Base-by-base conservation (phyloP, 2,888 invertebrate genomes). In the Tinea pellionella region DNA sequence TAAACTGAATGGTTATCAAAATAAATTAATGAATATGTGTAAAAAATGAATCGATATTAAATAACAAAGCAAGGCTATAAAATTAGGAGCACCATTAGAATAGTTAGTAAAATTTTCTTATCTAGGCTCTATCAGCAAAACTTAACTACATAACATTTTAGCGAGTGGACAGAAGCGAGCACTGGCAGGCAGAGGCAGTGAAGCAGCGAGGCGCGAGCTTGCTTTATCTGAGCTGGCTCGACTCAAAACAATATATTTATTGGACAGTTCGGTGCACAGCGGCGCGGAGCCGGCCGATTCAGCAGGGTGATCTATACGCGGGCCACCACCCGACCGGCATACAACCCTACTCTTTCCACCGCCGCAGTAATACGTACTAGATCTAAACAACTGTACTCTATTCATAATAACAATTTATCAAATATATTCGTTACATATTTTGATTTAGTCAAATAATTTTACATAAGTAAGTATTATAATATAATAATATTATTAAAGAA, bases 171-270 rank as follows among this genome's bases (percentile, higher is more conserved):
- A 41, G 41, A 18, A n/a, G 37, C 15, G 58, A 3, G 41, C 58
- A 41, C 11, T n/a, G 30, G 15, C 43, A 18, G 19, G 24, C 13
- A 12, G 67, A 77, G 73, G 81, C 80, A 78, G 68, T 18, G 24
- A 55, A 51, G 53, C 55, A 78, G 76, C 80, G 80, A 80, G 81
- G 82, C 84, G 85, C 80, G 84, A 85, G 86, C 80, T 80, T 82
- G 85, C 86, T 86, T 86, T 87, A 85, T 86, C 86, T 85, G 78
- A 73, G 80, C 85, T 83, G 83, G 58, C 61, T 60, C 13, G 55
- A 42, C 60, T 60, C 60, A 81, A 87, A 86, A 86, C 86, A 86
- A 86, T 86, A 86, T 87, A 87, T 87, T 86, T 85, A 86, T 86
- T 86, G 84, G 84, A 85, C 86, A 82, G 80, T 77, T 60, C 29